These are phyloP conservation scores for Hycleus cichorii DNA, from an alignment of 1,140 invertebrate species.

Conservation along the genomic window DNA sequence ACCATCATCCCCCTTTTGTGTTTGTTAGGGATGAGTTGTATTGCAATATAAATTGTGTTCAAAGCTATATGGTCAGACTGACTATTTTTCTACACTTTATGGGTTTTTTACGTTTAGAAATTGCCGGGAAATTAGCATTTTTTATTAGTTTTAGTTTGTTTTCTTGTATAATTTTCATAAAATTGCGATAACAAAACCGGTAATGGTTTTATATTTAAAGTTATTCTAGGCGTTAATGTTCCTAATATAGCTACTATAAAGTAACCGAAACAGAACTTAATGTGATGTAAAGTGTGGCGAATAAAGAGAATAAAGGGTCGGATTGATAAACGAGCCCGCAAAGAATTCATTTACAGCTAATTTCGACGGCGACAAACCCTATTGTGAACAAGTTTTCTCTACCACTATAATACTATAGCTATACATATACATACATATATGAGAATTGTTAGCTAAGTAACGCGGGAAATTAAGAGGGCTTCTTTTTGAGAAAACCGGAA, in stretches of 20 bases:
- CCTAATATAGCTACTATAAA: slow-evolving; percentile 1
- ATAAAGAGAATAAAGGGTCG: slow-evolving; percentile 27
- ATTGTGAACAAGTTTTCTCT: slow-evolving; percentile 30
- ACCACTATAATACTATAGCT: neutral
- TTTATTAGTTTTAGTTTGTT: too few relatives aligned
- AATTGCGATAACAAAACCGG: slow-evolving; percentile 2
- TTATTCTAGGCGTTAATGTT: slow-evolving; percentile 6
- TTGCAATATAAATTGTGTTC: too few relatives aligned
- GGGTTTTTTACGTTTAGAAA: too few relatives aligned
- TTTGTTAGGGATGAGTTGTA: too few relatives aligned
- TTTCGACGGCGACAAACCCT: slow-evolving; percentile 37
- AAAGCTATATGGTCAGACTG: too few relatives aligned
- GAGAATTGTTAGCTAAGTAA: slow-evolving; percentile 40
- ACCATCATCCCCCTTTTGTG: neutral
- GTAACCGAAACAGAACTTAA: slow-evolving; percentile 14
- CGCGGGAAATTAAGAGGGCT: slow-evolving; percentile 39
- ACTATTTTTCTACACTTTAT: too few relatives aligned
- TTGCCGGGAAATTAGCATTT: too few relatives aligned
- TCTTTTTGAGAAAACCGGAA: slow-evolving; percentile 38
- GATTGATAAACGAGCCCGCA: slow-evolving; percentile 36
- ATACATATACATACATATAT: neutral
- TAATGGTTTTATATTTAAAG: slow-evolving; percentile 4
- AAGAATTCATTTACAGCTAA: slow-evolving; percentile 38
- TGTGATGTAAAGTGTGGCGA: slow-evolving; percentile 17
- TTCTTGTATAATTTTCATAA: neutral